Base-by-base conservation (phyloP, 2,888 invertebrate genomes). In the Drosophila fulvimacula region DNA sequence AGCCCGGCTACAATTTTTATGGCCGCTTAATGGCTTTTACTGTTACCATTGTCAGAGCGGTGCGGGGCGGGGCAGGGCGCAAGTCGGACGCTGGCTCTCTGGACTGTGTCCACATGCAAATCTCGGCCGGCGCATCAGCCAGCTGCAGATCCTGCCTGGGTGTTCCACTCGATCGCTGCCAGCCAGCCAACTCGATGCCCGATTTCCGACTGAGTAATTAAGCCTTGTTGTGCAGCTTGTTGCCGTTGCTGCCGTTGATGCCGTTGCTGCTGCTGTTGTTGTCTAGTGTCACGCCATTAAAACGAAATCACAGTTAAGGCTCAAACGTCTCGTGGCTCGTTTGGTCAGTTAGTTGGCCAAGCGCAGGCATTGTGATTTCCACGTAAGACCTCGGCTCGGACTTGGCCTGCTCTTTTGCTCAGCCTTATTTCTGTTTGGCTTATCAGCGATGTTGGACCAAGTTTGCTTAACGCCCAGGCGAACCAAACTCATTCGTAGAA, bases 281-380 rank as follows among this genome's bases (percentile, higher is more conserved):
- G 86, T 88, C 89, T 85, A 85, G 85, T 85, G 85, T 85, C 85
- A 88, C 89, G 85, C 85, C 89, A 85, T 85, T 89, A 88, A 87
- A 85, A 85, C 41, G 89, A 83, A 84, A 89, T 88, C 83, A 83
- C 88, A 88, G 88, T 79, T 85, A 83, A 85, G 77, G 68, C 62
- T 61, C 63, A 71, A 64, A 73, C 77, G 76, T 81, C 75, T 72
- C 38, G 67, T 78, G 66, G 71, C 51, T 71, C 62, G 76, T 64
- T 71, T 64, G 78, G 68, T 75, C 79, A 68, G 71, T 65, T 67
- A 49, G 42, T 27, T 56, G 64, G 79, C 73, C 76, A 82, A 51
- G 32, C 57, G 53, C 57, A 60, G 59, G 56, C 59, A 46, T 69
- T 74, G 77, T 88, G 83, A 83, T 83, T 83, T 83, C 83, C 78